A percentile compares a stretch with the other conserved stretches of the same genome.
Evolutionary conservation across 1,140 invertebrate species (phyloP).

Genomic region (Drosophila triauraria): DNA sequence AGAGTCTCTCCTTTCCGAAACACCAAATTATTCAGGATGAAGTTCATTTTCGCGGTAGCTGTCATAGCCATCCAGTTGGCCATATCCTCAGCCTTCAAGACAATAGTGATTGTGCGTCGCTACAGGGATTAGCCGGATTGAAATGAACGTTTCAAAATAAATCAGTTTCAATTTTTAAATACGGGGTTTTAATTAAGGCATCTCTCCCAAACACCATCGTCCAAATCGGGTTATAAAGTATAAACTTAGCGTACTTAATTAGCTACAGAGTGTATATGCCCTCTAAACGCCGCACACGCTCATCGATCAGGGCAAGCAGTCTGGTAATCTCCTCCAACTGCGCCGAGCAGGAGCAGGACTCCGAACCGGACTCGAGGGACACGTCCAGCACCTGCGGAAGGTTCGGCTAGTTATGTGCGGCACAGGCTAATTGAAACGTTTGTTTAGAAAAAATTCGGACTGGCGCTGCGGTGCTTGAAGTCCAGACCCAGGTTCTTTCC

Average conservation of each 20-base stretch:
- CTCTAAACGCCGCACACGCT: slow-evolving; percentile 62
- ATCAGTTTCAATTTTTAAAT: no score
- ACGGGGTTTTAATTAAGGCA: background rate
- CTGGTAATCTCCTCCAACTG: slow-evolving; percentile 57
- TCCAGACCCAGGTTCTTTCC: background rate
- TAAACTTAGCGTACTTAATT: background rate
- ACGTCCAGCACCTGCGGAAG: slow-evolving; percentile 74
- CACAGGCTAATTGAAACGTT: slow-evolving; percentile 22
- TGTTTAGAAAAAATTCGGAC: slow-evolving; percentile 29
- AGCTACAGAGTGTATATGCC: slow-evolving; percentile 40
- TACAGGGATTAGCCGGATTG: background rate
- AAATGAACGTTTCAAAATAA: background rate
- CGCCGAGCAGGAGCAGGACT: slow-evolving; percentile 50
- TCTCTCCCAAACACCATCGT: background rate
- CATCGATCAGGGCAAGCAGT: slow-evolving; percentile 41
- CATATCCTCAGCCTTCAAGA: background rate
- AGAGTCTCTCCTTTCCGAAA: background rate
- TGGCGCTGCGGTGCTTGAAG: slow-evolving; percentile 16
- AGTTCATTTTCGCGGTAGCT: background rate
- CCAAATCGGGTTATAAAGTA: background rate
- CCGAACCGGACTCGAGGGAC: slow-evolving; percentile 57
- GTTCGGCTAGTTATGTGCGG: slow-evolving; percentile 47
- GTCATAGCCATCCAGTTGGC: background rate
- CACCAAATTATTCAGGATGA: background rate
- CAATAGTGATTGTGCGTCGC: background rate